Percentiles rank a stretch among this genome's conserved stretches.
Conservation (phyloP, 2,888 invertebrate species). For the Dryadula phaetusa region DNA sequence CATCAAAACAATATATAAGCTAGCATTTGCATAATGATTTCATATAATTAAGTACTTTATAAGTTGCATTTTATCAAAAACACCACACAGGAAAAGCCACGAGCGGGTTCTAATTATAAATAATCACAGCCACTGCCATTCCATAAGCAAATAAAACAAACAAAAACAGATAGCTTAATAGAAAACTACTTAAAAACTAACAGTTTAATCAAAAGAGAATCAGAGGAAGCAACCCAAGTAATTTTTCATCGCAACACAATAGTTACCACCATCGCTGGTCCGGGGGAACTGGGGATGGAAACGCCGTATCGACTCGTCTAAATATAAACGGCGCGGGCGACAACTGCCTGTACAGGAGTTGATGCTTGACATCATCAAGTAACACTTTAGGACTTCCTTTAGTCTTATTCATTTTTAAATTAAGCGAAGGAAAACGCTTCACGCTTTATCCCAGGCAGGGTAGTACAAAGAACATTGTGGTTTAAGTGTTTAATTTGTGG, state of each 20-base stretch:
- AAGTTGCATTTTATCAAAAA: no score
- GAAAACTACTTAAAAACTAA: neutral
- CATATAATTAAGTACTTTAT: no score
- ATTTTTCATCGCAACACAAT: slow-evolving; percentile 32
- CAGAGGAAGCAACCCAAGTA: neutral
- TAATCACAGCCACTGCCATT: no score
- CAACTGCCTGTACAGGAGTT: slow-evolving; percentile 12
- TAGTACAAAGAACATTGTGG: no score
- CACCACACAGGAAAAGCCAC: no score
- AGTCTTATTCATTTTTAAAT: neutral
- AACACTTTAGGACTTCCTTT: slow-evolving; percentile 17
- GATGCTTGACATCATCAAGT: slow-evolving; percentile 20
- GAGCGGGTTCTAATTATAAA: no score
- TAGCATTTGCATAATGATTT: no score
- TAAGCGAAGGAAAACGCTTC: neutral
- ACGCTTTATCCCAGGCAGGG: no score
- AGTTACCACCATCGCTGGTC: slow-evolving; percentile 5
- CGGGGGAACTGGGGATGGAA: slow-evolving; percentile 16
- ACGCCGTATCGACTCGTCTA: slow-evolving; percentile 44
- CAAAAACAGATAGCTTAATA: neutral
- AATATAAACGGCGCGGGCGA: slow-evolving; percentile 40
- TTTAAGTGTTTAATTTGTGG: no score
- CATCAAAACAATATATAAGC: no score
- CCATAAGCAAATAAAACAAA: no score
- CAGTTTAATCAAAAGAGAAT: neutral